A percentile compares a stretch with the other conserved stretches of the same genome.
These are phyloP conservation scores for Philhelius pedissequus DNA, from an alignment of 2,888 invertebrate species.

Conservation along the genomic window DNA sequence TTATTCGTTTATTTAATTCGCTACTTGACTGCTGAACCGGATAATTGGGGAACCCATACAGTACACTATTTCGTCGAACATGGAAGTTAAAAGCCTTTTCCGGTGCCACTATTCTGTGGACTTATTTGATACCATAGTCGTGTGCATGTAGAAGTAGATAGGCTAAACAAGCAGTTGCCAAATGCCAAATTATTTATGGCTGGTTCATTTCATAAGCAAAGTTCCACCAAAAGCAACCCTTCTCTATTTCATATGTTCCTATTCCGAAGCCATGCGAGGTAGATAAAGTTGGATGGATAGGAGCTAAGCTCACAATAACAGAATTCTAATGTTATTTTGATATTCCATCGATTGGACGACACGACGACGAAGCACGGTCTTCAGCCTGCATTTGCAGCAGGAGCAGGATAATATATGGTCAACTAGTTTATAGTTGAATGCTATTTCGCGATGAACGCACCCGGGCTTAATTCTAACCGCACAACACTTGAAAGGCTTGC, in stretches of 20 bases:
- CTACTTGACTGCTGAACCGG: slow-evolving; percentile 43
- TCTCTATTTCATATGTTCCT: not conserved
- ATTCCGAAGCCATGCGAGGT: not conserved
- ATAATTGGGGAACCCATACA: slow-evolving; percentile 42
- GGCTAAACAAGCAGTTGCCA: slow-evolving; percentile 20
- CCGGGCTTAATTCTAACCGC: slow-evolving; percentile 27
- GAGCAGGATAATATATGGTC: slow-evolving; percentile 27
- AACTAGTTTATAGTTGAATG: slow-evolving; percentile 27
- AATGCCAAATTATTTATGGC: slow-evolving; percentile 63
- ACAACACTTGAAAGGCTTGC: not conserved
- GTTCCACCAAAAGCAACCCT: slow-evolving; percentile 13
- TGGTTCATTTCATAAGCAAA: slow-evolving; percentile 58
- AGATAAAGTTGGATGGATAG: too few species aligned
- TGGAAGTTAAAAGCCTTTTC: not conserved
- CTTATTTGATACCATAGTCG: not conserved
- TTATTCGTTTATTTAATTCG: slow-evolving; percentile 60
- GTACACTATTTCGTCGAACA: slow-evolving; percentile 9
- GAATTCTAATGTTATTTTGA: slow-evolving; percentile 57
- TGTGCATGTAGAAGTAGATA: not conserved
- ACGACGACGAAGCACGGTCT: not conserved
- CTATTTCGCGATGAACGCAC: not conserved
- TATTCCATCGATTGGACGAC: slow-evolving; percentile 38
- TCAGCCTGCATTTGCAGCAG: slow-evolving; percentile 2
- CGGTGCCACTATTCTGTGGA: not conserved
- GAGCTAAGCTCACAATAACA: slow-evolving; percentile 21